phyloP scores from a whole-genome alignment of 1,140 invertebrate species.

The Callitettix versicolor region DNA sequence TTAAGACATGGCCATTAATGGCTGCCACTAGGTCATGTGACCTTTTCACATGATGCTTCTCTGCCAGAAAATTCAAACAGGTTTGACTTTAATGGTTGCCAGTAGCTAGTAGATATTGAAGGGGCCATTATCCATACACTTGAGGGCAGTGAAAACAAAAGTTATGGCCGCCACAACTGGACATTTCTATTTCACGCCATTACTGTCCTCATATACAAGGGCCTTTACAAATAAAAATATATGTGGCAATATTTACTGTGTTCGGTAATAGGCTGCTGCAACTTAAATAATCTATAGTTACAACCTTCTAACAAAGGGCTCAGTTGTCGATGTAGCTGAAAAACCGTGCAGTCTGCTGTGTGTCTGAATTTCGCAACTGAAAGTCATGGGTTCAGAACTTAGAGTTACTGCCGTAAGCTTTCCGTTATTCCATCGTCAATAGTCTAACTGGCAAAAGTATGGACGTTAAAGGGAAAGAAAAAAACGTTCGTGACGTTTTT shows the following conservation, averaged over 20 bases:
- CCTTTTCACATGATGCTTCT: not conserved
- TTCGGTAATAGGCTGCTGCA: too few species aligned
- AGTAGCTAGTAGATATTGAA: not conserved
- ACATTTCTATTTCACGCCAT: not conserved
- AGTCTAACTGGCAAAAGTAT: too few species aligned
- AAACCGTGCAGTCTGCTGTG: too few species aligned
- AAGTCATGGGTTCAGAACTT: too few species aligned
- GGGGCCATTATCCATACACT: slow-evolving; percentile 2
- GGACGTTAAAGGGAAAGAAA: too few species aligned
- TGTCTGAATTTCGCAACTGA: too few species aligned
- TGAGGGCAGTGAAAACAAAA: not conserved
- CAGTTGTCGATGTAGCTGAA: too few species aligned
- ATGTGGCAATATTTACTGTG: not conserved
- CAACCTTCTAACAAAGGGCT: too few species aligned
- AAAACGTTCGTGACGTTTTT: too few species aligned
- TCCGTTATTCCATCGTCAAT: too few species aligned
- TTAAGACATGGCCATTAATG: slow-evolving; percentile 7
- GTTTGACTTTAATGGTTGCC: not conserved
- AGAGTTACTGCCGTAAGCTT: too few species aligned
- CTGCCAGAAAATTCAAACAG: not conserved
- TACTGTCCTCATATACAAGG: slow-evolving; percentile 1
- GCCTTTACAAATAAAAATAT: not conserved
- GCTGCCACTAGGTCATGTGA: slow-evolving; percentile 9
- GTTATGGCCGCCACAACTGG: slow-evolving; percentile 4
- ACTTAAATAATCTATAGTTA: too few species aligned